Base-by-base conservation (phyloP, 2,888 invertebrate species). In the Meiosimyza decipiens region DNA sequence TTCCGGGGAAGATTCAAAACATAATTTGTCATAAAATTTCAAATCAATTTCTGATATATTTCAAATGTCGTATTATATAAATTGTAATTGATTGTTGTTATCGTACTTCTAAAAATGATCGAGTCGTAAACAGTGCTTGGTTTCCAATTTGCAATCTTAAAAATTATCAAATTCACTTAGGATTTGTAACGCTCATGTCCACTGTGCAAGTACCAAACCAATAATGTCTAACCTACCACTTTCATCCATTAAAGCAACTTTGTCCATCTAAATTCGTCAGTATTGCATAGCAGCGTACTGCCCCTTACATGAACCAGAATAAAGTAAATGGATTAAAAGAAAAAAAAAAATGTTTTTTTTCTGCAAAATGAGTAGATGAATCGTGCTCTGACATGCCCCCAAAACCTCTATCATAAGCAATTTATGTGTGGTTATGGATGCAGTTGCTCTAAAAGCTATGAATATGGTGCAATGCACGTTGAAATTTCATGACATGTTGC, bases 341-440 rank as follows among this genome's bases (percentile, higher is more conserved):
- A 2, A n/a, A 33, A 28, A 60, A 49, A 28, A 47, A 59, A 15
- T 12, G 3, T 7, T 15, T 12, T 40, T n/a, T 22, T 22, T 16
- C n/a, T 33, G n/a, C 16, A n/a, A 54, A 63, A 63, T 63, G 55
- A 68, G 72, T 63, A 72, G 72, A 64, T 69, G 69, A 69, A 73
- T 73, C 72, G 72, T 73, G 72, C 69, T 63, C 69, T 69, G 68
- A 69, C 72, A 69, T 69, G 72, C 72, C 72, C 72, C 72, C 55
- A 55, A 71, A 71, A 63, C 62, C 71, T 16, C 47, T 13, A 63
- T 73, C 69, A 69, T 62, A 71, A 72, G 54, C 72, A 72, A 68
- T 73, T 69, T 69, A 59, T 28, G 64, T 28, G 64, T 15, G 49
- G 55, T 54, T 64, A 40, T 40, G 6, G 71, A 63, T 64, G 55